Conservation (phyloP, 2,888 invertebrate genomes). For the Seira ritae region DNA sequence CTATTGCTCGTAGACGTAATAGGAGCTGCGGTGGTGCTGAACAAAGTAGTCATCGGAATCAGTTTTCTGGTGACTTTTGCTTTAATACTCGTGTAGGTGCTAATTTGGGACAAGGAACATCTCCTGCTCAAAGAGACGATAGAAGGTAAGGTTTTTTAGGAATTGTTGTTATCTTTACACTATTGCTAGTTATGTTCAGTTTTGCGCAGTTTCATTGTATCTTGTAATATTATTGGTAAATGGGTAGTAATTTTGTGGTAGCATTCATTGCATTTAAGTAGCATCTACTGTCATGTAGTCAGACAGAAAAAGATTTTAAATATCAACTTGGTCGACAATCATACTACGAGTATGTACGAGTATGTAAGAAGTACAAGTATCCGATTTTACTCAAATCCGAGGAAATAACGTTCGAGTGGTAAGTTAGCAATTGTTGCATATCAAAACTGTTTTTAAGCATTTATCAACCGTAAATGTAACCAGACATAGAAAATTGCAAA, state of each 20-base stretch:
- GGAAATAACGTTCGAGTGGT: too few species aligned
- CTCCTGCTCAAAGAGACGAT: background rate
- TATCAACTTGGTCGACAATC: too few species aligned
- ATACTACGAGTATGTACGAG: too few species aligned
- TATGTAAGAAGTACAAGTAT: too few species aligned
- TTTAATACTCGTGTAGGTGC: background rate
- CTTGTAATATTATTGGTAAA: background rate
- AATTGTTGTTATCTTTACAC: background rate
- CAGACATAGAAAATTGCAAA: too few species aligned
- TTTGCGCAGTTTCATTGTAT: background rate
- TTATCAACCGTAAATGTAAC: too few species aligned
- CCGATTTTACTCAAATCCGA: background rate
- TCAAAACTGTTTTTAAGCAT: too few species aligned
- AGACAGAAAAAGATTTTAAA: too few species aligned
- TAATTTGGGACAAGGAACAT: background rate
- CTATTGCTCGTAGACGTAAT: background rate
- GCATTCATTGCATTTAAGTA: background rate
- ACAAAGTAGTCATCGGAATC: conserved; percentile 13
- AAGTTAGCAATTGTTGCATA: too few species aligned
- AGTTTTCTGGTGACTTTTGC: background rate
- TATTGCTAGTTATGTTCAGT: background rate
- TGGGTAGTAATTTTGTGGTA: background rate
- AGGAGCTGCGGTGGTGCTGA: conserved; percentile 44
- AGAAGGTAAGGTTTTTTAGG: background rate
- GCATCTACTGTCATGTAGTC: background rate